These are phyloP conservation scores for Epizoanthus rinbou DNA, from an alignment of 92 coral and sea anemone genomes.

Conservation along the genomic window DNA sequence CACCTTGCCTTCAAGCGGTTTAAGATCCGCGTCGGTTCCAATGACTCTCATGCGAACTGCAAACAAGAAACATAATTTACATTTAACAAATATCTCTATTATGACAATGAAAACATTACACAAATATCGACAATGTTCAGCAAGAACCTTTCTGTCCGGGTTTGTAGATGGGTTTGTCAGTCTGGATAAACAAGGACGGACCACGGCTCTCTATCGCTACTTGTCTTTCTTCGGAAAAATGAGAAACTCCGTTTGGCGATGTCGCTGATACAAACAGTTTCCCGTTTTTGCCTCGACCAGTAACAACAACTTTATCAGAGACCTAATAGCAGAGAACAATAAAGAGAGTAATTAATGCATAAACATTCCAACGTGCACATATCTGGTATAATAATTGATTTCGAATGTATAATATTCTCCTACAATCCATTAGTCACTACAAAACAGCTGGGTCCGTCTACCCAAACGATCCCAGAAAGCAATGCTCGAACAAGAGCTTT, in stretches of 20 bases:
- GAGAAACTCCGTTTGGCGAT: background rate
- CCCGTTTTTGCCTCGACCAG: constrained; percentile 6
- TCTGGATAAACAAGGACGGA: constrained; percentile 74
- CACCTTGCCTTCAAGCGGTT: constrained; percentile 79
- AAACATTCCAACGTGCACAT: too few relatives aligned
- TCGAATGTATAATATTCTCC: too few relatives aligned
- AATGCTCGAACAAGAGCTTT: too few relatives aligned
- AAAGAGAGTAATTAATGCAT: too few relatives aligned
- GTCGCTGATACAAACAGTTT: constrained; percentile 35
- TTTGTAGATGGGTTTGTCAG: constrained; percentile 97
- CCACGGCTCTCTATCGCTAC: constrained; percentile 50
- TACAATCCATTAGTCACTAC: too few relatives aligned
- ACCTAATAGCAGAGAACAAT: background rate
- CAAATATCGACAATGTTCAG: too few relatives aligned
- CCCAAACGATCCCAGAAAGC: too few relatives aligned
- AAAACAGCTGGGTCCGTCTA: too few relatives aligned
- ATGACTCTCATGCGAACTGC: constrained; percentile 88
- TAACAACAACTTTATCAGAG: background rate
- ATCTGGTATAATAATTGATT: too few relatives aligned
- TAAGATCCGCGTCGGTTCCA: constrained; percentile 68
- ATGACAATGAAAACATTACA: background rate
- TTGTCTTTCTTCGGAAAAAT: constrained; percentile 37
- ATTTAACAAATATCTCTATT: too few relatives aligned
- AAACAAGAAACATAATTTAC: background rate
- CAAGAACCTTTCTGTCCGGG: constrained; percentile 86